Percentiles rank a stretch among this genome's conserved stretches.
phyloP scores from a whole-genome alignment of 2,113 vertebrate genomes.

The Tetraodon nigroviridis region DNA sequence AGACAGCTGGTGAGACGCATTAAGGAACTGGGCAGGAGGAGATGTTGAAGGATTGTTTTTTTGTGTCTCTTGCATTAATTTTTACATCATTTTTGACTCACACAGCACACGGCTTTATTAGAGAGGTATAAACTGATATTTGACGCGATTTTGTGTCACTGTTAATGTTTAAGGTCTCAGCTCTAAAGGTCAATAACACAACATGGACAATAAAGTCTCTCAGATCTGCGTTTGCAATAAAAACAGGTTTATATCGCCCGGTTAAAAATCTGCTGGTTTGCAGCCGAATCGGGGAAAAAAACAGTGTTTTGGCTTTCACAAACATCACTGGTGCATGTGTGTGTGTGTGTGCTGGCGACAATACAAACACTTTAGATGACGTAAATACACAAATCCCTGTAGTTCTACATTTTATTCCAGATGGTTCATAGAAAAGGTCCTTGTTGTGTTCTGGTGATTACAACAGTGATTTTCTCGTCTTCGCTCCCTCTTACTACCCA shows the following conservation, averaged over 20 bases:
- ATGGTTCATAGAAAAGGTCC: neutral
- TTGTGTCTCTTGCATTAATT: no score
- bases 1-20: slow-evolving; percentile 45
- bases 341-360: no score
- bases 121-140: neutral
- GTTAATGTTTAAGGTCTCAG: neutral
- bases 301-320: no score
- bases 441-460: slow-evolving; percentile 15
- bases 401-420: neutral
- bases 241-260: no score
- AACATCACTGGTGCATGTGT: no score
- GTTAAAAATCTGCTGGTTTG: neutral
- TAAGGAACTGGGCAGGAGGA: no score
- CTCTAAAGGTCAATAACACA: neutral
- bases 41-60: no score
- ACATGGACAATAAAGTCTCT: no score
- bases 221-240: no score
- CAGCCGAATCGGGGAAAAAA: neutral
- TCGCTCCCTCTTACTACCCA: slow-evolving; percentile 48
- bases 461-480: slow-evolving; percentile 1
- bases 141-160: neutral
- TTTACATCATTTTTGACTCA: neutral
- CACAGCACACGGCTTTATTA: neutral
- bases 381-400: neutral
- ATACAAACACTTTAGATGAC: no score